Conservation (phyloP, 2,888 invertebrate genomes). For the Trachelus stipa region DNA sequence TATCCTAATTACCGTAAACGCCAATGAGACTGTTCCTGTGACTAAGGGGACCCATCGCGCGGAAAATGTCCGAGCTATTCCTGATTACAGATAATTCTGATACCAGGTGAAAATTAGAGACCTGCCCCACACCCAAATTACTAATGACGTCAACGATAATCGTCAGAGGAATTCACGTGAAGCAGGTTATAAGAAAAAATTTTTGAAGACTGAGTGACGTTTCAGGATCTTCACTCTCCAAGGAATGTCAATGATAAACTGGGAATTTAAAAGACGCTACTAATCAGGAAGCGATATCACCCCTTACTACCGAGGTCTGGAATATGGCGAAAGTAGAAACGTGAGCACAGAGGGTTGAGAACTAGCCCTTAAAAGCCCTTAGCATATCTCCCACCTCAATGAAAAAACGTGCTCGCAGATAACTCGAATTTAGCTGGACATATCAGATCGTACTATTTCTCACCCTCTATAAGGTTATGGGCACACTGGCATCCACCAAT, state of each 20-base stretch:
- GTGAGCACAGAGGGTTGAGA: neutral
- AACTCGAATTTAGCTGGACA: neutral
- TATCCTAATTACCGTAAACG: constrained; percentile 1
- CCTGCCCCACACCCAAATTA: neutral
- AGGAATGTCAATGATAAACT: neutral
- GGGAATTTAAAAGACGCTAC: neutral
- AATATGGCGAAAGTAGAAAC: neutral
- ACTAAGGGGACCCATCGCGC: neutral
- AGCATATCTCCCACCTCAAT: no score
- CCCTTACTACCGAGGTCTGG: neutral
- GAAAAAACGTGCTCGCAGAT: no score
- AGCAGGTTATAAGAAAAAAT: no score
- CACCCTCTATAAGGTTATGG: neutral
- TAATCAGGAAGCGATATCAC: no score
- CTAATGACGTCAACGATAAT: neutral
- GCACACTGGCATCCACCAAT: neutral
- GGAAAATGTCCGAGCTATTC: neutral
- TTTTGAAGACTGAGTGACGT: neutral
- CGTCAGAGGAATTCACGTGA: neutral
- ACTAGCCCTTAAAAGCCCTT: neutral
- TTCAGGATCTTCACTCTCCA: neutral
- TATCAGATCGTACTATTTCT: neutral
- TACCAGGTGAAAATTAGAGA: neutral
- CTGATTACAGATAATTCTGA: neutral
- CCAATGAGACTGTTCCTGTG: neutral